Percentiles rank a stretch among this genome's conserved stretches.
Evolutionary conservation across 1,140 invertebrate species (phyloP).

Genomic region (Pseudomyrmex dendroicus): DNA sequence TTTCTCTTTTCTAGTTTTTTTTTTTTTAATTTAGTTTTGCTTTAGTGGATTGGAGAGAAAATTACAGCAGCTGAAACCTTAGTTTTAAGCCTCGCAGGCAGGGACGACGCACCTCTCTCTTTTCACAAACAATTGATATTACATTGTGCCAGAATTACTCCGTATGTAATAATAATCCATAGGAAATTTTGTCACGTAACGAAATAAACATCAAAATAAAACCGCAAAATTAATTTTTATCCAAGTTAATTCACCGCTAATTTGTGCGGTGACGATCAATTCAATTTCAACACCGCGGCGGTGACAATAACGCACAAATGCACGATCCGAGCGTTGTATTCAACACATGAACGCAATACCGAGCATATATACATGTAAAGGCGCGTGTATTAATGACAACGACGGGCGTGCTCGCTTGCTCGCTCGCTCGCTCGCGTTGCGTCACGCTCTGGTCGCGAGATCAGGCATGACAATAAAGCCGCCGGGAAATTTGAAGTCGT

Average conservation of each 20-base stretch:
- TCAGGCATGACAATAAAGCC: constrained; percentile 64
- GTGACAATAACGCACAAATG: constrained; percentile 63
- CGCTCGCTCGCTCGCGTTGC: constrained; percentile 49
- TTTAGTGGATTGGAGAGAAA: too few relatives aligned
- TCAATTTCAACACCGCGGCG: constrained; percentile 63
- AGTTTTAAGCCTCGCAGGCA: too few relatives aligned
- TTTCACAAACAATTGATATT: too few relatives aligned
- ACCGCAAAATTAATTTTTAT: neutral
- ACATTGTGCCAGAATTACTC: too few relatives aligned
- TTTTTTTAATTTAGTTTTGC: too few relatives aligned
- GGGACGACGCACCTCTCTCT: too few relatives aligned
- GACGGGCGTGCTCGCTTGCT: neutral
- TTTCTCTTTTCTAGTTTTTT: too few relatives aligned
- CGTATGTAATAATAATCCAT: too few relatives aligned
- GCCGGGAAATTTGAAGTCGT: constrained; percentile 58
- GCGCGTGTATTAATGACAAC: constrained; percentile 46
- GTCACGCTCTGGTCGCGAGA: constrained; percentile 54
- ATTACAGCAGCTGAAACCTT: too few relatives aligned
- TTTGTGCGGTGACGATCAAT: constrained; percentile 55
- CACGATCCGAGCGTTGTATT: constrained; percentile 45
- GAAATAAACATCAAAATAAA: too few relatives aligned
- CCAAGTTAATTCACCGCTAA: constrained; percentile 43
- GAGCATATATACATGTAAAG: constrained; percentile 6
- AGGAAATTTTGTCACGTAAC: too few relatives aligned
- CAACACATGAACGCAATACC: neutral